Percentiles rank a stretch among this genome's conserved stretches.
Evolutionary conservation across 2,113 vertebrate species (phyloP).

Genomic region (Hiodon alosoides): DNA sequence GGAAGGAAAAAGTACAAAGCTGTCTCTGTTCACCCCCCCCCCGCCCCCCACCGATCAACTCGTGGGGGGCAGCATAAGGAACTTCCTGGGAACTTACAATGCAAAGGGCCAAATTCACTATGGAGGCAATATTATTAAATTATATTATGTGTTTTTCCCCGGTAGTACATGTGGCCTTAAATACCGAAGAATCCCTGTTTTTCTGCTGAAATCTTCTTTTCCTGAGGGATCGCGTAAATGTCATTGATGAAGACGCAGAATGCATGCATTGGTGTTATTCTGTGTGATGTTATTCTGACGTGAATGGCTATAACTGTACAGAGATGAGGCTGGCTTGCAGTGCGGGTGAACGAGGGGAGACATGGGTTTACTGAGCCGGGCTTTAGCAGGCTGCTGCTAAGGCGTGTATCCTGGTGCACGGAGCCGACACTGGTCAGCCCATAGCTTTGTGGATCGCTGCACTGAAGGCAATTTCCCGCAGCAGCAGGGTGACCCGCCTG

Average conservation of each 20-base stretch:
- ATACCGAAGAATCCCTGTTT: background rate
- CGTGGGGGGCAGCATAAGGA: constrained; percentile 49
- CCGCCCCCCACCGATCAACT: too few species aligned
- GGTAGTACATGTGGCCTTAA: background rate
- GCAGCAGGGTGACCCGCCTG: constrained; percentile 60
- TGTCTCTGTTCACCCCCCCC: constrained; percentile 32
- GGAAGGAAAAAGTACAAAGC: background rate
- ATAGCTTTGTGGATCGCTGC: constrained; percentile 54
- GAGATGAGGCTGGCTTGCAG: too few species aligned
- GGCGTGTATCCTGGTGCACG: constrained; percentile 11
- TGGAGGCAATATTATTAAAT: too few species aligned
- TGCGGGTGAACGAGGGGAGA: too few species aligned
- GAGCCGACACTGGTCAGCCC: constrained; percentile 30
- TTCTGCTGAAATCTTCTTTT: too few species aligned
- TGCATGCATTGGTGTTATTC: too few species aligned
- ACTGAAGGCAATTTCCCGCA: constrained; percentile 68
- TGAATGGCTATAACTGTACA: too few species aligned
- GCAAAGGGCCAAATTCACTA: constrained; percentile 38
- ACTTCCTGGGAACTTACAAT: constrained; percentile 59
- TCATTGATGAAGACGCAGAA: too few species aligned
- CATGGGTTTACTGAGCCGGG: too few species aligned
- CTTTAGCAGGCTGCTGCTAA: background rate
- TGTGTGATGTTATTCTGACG: too few species aligned
- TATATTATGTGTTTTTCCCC: background rate
- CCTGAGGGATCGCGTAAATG: too few species aligned